Evolutionary conservation across 2,113 vertebrate genomes (phyloP).

Genomic region (Leptosomus discolor): DNA sequence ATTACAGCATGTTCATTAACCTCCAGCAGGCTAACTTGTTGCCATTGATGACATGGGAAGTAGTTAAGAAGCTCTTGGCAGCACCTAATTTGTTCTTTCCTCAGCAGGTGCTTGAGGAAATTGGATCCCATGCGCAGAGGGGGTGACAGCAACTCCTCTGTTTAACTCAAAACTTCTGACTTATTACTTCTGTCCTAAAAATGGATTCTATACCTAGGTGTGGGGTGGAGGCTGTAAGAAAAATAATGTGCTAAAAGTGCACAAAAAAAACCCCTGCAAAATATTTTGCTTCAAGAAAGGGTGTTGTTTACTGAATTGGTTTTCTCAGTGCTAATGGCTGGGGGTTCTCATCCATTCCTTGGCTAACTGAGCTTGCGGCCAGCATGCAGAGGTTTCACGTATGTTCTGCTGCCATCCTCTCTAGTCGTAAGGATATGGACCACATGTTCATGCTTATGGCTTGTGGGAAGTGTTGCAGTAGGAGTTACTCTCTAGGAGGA

Average conservation of each 20-base stretch:
- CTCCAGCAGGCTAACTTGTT: conserved; percentile 56
- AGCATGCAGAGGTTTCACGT: rapidly evolving
- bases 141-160: conserved; percentile 1
- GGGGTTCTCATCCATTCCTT: background rate
- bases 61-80: conserved; percentile 53
- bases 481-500: background rate
- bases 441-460: background rate
- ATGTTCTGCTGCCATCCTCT: background rate
- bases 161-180: conserved; percentile 28
- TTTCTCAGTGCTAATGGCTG: background rate
- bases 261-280: background rate
- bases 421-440: rapidly evolving
- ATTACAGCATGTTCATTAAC: conserved; percentile 42
- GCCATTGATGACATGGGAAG: conserved; percentile 40
- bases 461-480: background rate
- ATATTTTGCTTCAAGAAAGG: background rate
- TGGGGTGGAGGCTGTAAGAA: background rate
- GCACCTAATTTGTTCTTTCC: conserved; percentile 50
- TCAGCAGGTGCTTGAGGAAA: conserved; percentile 49
- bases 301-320: background rate
- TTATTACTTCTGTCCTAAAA: conserved; percentile 30
- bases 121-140: conserved; percentile 2
- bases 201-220: background rate
- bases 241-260: background rate
- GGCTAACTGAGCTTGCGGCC: background rate